Evolutionary conservation across 2,888 invertebrate genomes (phyloP), one percentile per base, ranked within the genome.

Genomic region (Trypoxylon attenuatum): DNA sequence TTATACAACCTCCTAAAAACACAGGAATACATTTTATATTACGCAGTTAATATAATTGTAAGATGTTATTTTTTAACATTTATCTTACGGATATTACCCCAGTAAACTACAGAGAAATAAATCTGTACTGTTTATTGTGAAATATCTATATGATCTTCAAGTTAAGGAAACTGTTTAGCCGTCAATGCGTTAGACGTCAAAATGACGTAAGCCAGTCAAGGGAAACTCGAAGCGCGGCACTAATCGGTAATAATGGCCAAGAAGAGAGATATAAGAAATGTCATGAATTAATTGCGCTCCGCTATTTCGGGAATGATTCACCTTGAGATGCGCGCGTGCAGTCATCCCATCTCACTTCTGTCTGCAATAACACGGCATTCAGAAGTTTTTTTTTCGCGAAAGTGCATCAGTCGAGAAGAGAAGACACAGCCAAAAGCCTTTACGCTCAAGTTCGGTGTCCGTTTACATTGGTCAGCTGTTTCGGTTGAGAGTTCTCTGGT

Each of bases 281-380:
- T 19, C 21, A 16, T 38, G 67, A 68, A 81, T 82, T 77, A 80
- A 79, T 79, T 61, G 68, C 70, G 58, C 62, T 52, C 61, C 50
- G 66, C 77, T 82, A 82, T 82, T 82, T 82, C 50, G 73, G 74
- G 77, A 77, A 58, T 73, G 78, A 76, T 78, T 80, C 76, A 77
- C 81, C 82, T 82, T 82, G 81, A 77, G 67, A 69, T 60, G 63
- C 69, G 65, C 65, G 69, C 43, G 61, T 67, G 56, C 47, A 57
- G 58, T 60, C 22, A 47, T 60, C 33, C 73, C 76, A 70, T 76
- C 71, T 78, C 64, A 65, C 67, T 71, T 69, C 70, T 74, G 78
- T 81, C 73, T 71, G 58, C 75, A 73, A 81, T 76, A 74, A 77
- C 73, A 39, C 58, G 52, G 54, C 70, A 64, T 70, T 71, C 67